Conservation (phyloP, 2,113 vertebrate genomes). For the Takifugu flavidus region DNA sequence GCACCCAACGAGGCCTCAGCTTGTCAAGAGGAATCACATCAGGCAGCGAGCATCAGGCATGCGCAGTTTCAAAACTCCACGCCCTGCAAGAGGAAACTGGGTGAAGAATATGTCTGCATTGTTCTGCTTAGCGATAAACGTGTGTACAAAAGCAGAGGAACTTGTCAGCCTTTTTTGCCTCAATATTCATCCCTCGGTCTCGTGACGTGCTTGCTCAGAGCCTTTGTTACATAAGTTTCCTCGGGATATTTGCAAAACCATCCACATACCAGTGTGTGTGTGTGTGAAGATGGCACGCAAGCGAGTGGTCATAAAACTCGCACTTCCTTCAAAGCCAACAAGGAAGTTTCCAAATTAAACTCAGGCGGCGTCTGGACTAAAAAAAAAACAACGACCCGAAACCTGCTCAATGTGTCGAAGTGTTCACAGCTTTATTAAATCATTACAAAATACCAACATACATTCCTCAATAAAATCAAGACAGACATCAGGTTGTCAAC, state of each 20-base stretch:
- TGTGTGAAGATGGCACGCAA: too few relatives aligned
- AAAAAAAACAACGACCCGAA: constrained; percentile 2
- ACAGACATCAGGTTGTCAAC: constrained; percentile 33
- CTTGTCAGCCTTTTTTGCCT: constrained; percentile 5
- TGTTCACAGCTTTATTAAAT: constrained; percentile 78
- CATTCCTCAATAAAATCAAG: constrained; percentile 61
- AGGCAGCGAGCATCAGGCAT: constrained; percentile 41
- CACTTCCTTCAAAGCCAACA: constrained; percentile 1
- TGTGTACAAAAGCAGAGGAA: constrained; percentile 29
- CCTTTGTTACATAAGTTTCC: background rate
- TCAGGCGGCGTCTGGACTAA: background rate
- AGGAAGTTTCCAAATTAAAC: too few relatives aligned
- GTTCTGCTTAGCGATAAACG: too few relatives aligned
- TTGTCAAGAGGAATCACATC: constrained; percentile 66
- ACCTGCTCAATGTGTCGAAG: constrained; percentile 21
- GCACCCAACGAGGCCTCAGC: constrained; percentile 47
- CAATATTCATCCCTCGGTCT: too few relatives aligned
- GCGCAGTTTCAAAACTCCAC: constrained; percentile 14
- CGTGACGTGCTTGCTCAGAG: too few relatives aligned
- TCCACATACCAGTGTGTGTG: too few relatives aligned
- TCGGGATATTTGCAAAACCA: too few relatives aligned
- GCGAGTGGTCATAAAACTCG: too few relatives aligned
- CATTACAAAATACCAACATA: constrained; percentile 58
- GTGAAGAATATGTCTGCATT: background rate
- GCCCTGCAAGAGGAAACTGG: constrained; percentile 9